These are phyloP conservation scores for Australoheros facetus DNA, from an alignment of 2,797 vertebrate species.

Conservation along the genomic window DNA sequence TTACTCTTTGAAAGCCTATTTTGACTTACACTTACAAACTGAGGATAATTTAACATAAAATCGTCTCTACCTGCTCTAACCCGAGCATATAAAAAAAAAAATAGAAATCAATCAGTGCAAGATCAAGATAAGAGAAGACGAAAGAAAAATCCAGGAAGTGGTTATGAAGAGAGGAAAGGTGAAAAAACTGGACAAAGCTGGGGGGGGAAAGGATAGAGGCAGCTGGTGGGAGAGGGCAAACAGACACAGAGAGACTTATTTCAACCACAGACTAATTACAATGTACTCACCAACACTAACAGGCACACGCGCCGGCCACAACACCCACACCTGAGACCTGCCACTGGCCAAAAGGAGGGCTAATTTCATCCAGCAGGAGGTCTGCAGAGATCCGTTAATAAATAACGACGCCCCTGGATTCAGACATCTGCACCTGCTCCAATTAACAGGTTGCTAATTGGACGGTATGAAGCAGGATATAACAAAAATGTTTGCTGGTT, in stretches of 20 bases:
- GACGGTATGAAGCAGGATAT: slow-evolving; percentile 52
- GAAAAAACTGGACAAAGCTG: slow-evolving; percentile 55
- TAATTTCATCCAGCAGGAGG: slow-evolving; percentile 91
- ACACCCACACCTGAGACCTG: slow-evolving; percentile 92
- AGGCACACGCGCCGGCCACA: slow-evolving; percentile 89
- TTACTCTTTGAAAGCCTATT: background rate
- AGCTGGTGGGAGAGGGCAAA: slow-evolving; percentile 54
- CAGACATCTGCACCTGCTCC: slow-evolving; percentile 77
- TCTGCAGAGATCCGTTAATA: slow-evolving; percentile 82
- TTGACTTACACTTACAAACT: background rate
- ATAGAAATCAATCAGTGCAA: background rate
- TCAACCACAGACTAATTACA: slow-evolving; percentile 92
- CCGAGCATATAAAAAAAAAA: background rate
- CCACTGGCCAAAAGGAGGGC: slow-evolving; percentile 82
- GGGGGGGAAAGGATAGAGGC: slow-evolving; percentile 37
- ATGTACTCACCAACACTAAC: slow-evolving; percentile 86
- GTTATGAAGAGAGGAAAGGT: slow-evolving; percentile 41
- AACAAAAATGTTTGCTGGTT: slow-evolving; percentile 51
- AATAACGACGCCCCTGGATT: slow-evolving; percentile 76
- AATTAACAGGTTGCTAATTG: slow-evolving; percentile 83
- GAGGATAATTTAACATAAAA: background rate
- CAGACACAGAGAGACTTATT: slow-evolving; percentile 79
- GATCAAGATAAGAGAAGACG: slow-evolving; percentile 4
- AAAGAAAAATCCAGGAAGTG: slow-evolving; percentile 7
- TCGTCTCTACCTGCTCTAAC: background rate